Evolutionary conservation across 2,888 invertebrate genomes (phyloP), one percentile per base, ranked within the genome.

Genomic region (Cenopis cana): DNA sequence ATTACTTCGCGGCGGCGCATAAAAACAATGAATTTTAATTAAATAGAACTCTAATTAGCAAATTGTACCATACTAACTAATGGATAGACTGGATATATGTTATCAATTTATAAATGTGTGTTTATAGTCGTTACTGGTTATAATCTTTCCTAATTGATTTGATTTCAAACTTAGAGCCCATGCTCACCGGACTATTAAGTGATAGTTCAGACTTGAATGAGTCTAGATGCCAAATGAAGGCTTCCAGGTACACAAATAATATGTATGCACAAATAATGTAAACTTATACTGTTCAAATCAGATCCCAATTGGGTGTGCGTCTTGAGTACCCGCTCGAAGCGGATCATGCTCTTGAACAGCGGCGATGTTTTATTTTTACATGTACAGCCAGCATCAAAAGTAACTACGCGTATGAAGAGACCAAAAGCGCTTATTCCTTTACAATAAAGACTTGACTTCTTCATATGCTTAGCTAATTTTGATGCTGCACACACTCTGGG

Each of bases 181-280:
- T 41, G 12, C 41, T 41, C 41, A 41, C 12, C n/a, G 4, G n/a
- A 46, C 8, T 33, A 33, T 33, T n/a, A 1, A 46, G n/a, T 46
- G 17, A 50, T 20, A 20, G 50, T 18, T 20, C 46, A 46, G 0
- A 41, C 20, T 59, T 24, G 20, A 20, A 14, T 36, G 10, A 17
- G 0, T 33, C 46, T 59, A 69, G 50, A 59, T 69, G 69, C 69
- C 69, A 69, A 69, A 69, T 59, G 18, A 24, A 69, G 57, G 64
- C 64, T 69, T 69, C 69, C 69, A 69, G 3, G 6, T 18, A 24
- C 24, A 24, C 33, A 33, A 33, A 14, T 54, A 18, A 18, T 46
- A 33, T 57, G 5, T 68, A 60, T 29, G 55, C 54, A 52, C 61
- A 52, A 38, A 33, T 46, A 41, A 46, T 18, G 2, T 60, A 14